These are phyloP conservation scores for Geococcyx californianus DNA, from an alignment of 2,113 vertebrate genomes.

Conservation along the genomic window DNA sequence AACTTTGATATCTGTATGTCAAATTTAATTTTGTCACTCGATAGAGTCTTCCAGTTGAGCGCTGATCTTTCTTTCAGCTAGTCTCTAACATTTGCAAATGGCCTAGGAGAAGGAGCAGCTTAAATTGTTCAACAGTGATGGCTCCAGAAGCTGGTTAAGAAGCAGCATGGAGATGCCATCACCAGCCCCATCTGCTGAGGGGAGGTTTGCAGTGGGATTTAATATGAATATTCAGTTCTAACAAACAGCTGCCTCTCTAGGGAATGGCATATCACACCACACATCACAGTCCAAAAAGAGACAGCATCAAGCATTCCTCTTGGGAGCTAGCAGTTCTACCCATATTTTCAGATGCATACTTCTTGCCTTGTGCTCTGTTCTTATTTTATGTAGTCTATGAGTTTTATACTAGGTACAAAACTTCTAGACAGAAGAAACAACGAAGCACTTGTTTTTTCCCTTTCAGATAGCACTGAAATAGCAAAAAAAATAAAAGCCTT, in stretches of 20 bases:
- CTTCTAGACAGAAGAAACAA: background rate
- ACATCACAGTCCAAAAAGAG: background rate
- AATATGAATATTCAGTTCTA: background rate
- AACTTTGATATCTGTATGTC: background rate
- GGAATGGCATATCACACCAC: background rate
- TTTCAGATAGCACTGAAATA: background rate
- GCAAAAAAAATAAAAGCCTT: background rate
- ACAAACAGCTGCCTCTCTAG: background rate
- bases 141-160: background rate
- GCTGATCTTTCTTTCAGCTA: background rate
- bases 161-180: background rate
- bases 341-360: background rate
- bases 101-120: background rate
- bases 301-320: background rate
- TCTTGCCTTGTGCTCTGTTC: background rate
- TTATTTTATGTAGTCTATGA: background rate
- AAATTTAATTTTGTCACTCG: background rate
- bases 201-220: background rate
- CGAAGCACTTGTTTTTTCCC: background rate
- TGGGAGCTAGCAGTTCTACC: background rate
- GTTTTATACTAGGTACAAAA: background rate
- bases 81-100: background rate
- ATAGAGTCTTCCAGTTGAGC: background rate
- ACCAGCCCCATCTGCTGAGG: background rate
- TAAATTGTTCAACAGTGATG: background rate